Evolutionary conservation across 92 coral and sea anemone genomes (phyloP).

Genomic region (Zoanthus sansibaricus): DNA sequence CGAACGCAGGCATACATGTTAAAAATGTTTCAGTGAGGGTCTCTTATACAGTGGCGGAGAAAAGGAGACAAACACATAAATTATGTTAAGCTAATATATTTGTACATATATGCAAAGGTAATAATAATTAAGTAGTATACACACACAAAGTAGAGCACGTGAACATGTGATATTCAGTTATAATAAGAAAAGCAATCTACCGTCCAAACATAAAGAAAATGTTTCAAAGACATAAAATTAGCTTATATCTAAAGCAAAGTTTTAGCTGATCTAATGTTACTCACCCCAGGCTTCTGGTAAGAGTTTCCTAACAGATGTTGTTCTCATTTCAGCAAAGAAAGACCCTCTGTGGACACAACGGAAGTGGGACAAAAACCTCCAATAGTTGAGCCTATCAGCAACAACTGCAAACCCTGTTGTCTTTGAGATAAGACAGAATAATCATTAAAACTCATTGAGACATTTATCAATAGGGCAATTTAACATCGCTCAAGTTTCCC

Average conservation of each 20-base stretch:
- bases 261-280: slow-evolving; percentile 8
- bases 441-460: not conserved
- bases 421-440: slow-evolving; percentile 40
- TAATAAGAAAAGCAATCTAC: too few relatives aligned
- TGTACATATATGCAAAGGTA: too few relatives aligned
- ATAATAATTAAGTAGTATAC: too few relatives aligned
- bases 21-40: too few relatives aligned
- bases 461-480: not conserved
- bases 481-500: too few relatives aligned
- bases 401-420: slow-evolving; percentile 85
- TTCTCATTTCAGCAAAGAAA: slow-evolving; percentile 96
- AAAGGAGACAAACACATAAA: too few relatives aligned
- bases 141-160: too few relatives aligned
- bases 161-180: too few relatives aligned
- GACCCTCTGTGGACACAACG: slow-evolving; percentile 99
- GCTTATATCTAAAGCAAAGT: not conserved
- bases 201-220: too few relatives aligned
- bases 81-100: too few relatives aligned
- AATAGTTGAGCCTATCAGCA: slow-evolving; percentile 94
- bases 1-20: too few relatives aligned
- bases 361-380: slow-evolving; percentile 93
- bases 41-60: too few relatives aligned
- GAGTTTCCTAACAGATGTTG: slow-evolving; percentile 93
- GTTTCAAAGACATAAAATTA: not conserved
- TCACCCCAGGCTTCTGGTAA: slow-evolving; percentile 99